Evolutionary conservation across 2,888 invertebrate genomes (phyloP), one percentile per base, ranked within the genome.

Genomic region (Carabus problematicus): DNA sequence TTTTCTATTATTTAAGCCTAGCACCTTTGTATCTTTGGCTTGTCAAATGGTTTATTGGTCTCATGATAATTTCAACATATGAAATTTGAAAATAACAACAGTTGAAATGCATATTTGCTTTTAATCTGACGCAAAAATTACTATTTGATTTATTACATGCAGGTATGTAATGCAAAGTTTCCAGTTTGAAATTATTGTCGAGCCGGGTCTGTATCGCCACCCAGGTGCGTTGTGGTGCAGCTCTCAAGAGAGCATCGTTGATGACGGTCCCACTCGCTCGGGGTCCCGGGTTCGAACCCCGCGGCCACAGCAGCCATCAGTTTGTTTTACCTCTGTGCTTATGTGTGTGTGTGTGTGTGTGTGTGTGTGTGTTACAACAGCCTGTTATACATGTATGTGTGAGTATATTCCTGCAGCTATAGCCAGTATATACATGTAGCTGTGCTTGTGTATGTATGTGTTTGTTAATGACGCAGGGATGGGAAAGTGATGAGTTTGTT

Each of bases 381-480:
- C 14, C 9, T 3, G 4, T 14, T 19, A 12, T 56, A 40, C 12
- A 12, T 56, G 39, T 55, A 18, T 55, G 19, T 56, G 29, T 56
- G 45, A 3, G 45, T 45, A 7, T 45, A 14, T 45, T n/a, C 14
- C 45, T 3, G 45, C 14, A 14, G 6, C 3, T 29, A 29, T 29
- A 29, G 29, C 29, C 6, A 29, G 29, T 29, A 29, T 29, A 29
- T 29, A 29, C 29, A 29, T 29, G 56, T 56, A 9, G n/a, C n/a
- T n/a, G n/a, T n/a, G n/a, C n/a, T n/a, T 56, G n/a, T 47, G 29
- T 61, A 7, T 47, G 69, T 69, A 56, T 79, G 79, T 80, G 80
- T 80, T 80, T 80, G 80, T 81, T 81, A 81, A 81, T 81, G 81
- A 80, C 80, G 79, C 77, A 76, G 79, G 79, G 80, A 80, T 80